A percentile compares a stretch with the other conserved stretches of the same genome.
These are phyloP conservation scores for Paratrypauchen microcephalus DNA, from an alignment of 2,797 vertebrate genomes.

Conservation along the genomic window DNA sequence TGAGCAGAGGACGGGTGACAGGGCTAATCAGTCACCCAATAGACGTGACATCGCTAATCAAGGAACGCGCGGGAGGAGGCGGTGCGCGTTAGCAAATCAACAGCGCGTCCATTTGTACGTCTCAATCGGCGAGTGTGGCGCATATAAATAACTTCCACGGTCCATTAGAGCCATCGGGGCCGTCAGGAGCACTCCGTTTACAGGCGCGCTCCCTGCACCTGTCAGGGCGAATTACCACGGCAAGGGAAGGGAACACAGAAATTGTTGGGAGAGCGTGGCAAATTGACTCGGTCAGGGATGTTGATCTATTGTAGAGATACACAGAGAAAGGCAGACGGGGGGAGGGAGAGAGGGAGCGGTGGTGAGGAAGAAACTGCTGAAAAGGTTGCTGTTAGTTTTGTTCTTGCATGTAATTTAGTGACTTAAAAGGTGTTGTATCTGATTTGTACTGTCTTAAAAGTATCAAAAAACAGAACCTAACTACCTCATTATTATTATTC, in stretches of 20 bases:
- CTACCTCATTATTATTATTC: too few species aligned
- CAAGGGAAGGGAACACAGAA: conserved; percentile 66
- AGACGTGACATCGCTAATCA: conserved; percentile 63
- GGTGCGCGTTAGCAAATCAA: conserved; percentile 48
- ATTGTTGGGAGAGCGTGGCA: conserved; percentile 59
- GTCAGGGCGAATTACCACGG: conserved; percentile 68
- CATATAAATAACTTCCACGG: conserved; percentile 62
- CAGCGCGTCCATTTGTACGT: conserved; percentile 55
- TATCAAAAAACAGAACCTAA: too few species aligned
- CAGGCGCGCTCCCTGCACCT: conserved; percentile 32
- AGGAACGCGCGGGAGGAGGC: conserved; percentile 41
- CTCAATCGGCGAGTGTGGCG: conserved; percentile 54
- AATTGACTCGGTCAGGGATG: conserved; percentile 71
- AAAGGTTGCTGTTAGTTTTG: background rate
- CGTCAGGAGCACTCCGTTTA: conserved; percentile 42
- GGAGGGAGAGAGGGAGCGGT: background rate
- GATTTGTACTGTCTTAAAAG: too few species aligned
- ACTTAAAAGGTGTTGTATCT: background rate
- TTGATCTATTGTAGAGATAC: conserved; percentile 67
- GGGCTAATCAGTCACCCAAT: conserved; percentile 59
- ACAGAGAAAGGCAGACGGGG: background rate
- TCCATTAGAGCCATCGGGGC: conserved; percentile 60
- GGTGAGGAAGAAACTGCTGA: background rate
- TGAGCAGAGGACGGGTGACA: conserved; percentile 40
- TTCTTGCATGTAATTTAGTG: background rate